Conservation (phyloP, 2,888 invertebrate species). For the Gryllus longicercus region DNA sequence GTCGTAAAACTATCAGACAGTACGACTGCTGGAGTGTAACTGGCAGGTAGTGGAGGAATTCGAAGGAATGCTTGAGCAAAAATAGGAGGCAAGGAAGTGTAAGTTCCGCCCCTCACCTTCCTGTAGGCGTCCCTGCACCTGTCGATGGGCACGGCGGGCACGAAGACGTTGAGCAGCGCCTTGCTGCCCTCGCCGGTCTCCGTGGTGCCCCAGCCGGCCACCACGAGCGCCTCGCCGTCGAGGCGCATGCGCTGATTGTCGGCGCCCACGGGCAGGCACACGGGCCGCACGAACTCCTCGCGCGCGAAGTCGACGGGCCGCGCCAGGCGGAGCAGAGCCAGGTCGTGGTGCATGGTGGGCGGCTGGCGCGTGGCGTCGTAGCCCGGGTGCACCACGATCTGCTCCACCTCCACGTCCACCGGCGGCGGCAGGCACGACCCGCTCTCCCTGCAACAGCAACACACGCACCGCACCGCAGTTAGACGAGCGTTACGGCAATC, state of each 20-base stretch:
- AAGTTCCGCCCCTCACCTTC: no score
- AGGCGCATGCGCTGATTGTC: background rate
- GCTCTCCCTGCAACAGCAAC: no score
- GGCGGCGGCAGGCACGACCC: constrained; percentile 3
- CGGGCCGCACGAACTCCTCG: constrained; percentile 21
- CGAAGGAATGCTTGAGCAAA: no score
- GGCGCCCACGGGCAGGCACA: background rate
- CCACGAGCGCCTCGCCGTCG: background rate
- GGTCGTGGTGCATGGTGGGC: constrained; percentile 36
- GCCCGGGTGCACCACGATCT: constrained; percentile 28
- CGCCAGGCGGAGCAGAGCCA: constrained; percentile 38
- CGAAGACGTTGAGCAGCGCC: background rate
- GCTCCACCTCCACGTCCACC: background rate
- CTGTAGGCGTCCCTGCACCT: background rate
- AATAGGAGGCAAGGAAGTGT: no score
- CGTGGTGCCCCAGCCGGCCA: constrained; percentile 8
- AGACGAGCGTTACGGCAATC: no score
- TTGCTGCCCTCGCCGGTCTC: background rate
- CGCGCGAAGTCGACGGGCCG: constrained; percentile 30
- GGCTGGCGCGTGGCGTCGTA: constrained; percentile 34
- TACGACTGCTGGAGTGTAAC: no score
- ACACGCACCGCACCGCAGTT: no score
- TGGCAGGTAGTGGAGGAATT: no score
- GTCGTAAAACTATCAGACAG: no score
- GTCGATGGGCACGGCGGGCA: background rate